Percentiles rank a stretch among this genome's conserved stretches.
Evolutionary conservation across 2,113 vertebrate species (phyloP).

Genomic region (Oophaga pumilio): DNA sequence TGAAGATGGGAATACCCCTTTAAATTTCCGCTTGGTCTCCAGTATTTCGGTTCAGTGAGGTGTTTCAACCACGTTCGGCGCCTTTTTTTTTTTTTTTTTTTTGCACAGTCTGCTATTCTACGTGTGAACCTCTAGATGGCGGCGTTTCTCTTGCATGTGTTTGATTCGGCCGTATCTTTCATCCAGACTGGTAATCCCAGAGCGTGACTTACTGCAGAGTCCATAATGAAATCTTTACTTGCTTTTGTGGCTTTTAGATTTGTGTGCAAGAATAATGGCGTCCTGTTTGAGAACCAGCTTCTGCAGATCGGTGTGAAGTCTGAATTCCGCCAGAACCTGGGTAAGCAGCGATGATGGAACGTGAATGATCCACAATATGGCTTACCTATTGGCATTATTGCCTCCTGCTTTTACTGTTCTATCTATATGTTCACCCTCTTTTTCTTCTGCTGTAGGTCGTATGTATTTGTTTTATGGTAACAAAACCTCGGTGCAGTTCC

Average conservation of each 20-base stretch:
- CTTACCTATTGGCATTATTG: not conserved
- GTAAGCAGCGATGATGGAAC: conserved; percentile 66
- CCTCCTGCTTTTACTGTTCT: not conserved
- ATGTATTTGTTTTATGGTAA: conserved; percentile 95
- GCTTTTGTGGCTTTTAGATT: conserved; percentile 71
- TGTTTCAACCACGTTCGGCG: not conserved
- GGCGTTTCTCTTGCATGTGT: not conserved
- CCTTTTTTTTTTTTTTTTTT: not conserved
- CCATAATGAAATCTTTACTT: not conserved
- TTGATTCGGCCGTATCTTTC: not conserved
- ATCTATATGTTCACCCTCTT: not conserved
- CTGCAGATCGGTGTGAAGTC: conserved; percentile 93
- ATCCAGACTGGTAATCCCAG: not conserved
- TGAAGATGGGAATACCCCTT: too few species aligned
- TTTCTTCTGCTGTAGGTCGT: conserved; percentile 72
- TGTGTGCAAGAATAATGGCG: conserved; percentile 92
- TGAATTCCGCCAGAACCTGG: conserved; percentile 91
- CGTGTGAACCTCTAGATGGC: not conserved
- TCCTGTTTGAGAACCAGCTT: conserved; percentile 92
- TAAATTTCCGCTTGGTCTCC: too few species aligned
- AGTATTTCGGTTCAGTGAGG: too few species aligned
- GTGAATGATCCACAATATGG: too few species aligned
- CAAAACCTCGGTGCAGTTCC: conserved; percentile 91
- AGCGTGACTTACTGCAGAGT: not conserved
- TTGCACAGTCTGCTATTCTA: not conserved